Evolutionary conservation across 2,797 vertebrate genomes (phyloP).

Genomic region (Scolopax rusticola): DNA sequence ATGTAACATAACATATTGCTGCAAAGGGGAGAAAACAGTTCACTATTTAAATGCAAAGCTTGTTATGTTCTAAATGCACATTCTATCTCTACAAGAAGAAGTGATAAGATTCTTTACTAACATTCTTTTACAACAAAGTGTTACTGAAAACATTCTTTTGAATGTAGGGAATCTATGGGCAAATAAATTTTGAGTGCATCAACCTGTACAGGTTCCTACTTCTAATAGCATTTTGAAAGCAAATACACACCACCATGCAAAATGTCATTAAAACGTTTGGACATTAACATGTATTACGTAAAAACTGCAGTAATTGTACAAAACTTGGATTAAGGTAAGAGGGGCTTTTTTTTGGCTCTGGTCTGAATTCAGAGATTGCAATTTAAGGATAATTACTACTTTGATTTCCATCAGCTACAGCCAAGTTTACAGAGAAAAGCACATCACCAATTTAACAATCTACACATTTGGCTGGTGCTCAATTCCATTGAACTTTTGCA

Average conservation of each 20-base stretch:
- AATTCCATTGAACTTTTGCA: not conserved
- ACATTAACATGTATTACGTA: not conserved
- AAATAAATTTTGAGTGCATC: not conserved
- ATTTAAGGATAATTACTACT: not conserved
- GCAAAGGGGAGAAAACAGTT: not conserved
- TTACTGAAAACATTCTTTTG: not conserved
- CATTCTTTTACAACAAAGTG: not conserved
- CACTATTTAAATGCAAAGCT: not conserved
- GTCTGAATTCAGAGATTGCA: not conserved
- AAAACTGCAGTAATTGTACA: not conserved
- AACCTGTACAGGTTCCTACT: not conserved
- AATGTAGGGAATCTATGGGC: not conserved
- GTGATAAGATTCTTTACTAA: not conserved
- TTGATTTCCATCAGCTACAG: not conserved
- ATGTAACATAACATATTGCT: conserved; percentile 98
- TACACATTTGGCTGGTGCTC: not conserved
- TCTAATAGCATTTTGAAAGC: not conserved
- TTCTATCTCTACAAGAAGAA: not conserved
- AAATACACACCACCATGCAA: not conserved
- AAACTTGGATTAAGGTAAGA: not conserved
- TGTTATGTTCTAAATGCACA: not conserved
- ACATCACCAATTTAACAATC: not conserved
- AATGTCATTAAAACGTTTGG: not conserved
- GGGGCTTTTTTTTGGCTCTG: fast-evolving
- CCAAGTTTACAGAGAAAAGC: not conserved